A percentile compares a stretch with the other conserved stretches of the same genome.
phyloP scores from a whole-genome alignment of 2,113 vertebrate species.

The Poecile atricapillus region DNA sequence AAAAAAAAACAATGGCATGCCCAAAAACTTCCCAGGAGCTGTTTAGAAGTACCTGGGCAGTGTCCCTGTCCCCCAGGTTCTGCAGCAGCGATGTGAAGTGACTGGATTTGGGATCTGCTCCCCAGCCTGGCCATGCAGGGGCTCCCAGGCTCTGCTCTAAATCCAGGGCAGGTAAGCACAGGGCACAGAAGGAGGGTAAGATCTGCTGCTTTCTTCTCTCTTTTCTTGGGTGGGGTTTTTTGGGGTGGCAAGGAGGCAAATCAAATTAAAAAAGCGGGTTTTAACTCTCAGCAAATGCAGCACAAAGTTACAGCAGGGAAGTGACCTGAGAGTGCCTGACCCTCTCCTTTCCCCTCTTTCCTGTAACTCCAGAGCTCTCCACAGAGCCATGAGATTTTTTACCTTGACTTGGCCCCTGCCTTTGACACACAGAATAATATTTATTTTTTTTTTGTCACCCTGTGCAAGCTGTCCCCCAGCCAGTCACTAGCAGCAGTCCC shows the following conservation, averaged over 20 bases:
- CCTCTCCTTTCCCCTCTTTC: no score
- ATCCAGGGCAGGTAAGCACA: neutral
- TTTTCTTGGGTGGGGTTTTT: accelerated
- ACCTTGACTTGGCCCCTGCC: neutral
- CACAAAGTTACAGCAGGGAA: neutral
- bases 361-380: no score
- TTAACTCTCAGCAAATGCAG: neutral
- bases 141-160: accelerated
- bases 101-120: neutral
- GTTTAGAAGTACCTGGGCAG: accelerated
- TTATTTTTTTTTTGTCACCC: no score
- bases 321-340: no score
- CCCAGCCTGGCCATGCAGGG: no score
- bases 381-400: neutral
- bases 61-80: no score
- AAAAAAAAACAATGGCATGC: accelerated
- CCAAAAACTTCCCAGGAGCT: neutral
- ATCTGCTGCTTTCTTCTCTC: neutral
- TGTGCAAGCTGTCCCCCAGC: accelerated
- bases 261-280: neutral
- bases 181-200: accelerated
- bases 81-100: accelerated
- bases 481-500: neutral
- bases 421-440: accelerated
- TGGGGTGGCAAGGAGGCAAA: neutral